phyloP scores from a whole-genome alignment of 2,113 vertebrate species.

The Porphyrio hochstetteri region DNA sequence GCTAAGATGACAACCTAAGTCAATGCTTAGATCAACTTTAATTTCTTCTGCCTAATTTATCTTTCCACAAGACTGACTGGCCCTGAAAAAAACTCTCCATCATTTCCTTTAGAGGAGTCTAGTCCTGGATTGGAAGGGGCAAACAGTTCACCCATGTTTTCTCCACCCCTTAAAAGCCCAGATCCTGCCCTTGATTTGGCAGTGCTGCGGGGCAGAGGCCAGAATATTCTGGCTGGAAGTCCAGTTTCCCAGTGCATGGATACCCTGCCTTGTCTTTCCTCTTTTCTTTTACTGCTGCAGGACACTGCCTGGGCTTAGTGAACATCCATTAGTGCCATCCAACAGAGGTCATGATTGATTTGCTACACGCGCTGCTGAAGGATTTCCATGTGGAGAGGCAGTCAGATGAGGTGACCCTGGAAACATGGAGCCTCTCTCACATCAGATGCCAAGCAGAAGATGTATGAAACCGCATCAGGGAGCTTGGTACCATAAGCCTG shows the following conservation, averaged over 20 bases:
- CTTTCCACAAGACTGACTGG: not conserved
- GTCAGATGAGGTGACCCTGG: slow-evolving; percentile 4
- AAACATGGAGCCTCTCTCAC: not conserved
- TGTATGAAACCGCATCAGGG: not conserved
- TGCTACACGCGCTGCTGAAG: not conserved
- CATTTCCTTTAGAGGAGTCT: not conserved
- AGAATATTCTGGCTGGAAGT: not conserved
- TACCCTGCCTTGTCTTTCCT: not conserved
- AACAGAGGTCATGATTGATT: not conserved
- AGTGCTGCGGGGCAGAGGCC: not conserved
- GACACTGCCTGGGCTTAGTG: not conserved
- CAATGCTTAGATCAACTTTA: not conserved
- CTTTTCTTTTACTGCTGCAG: not conserved
- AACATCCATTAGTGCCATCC: slow-evolving; percentile 16
- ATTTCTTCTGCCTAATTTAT: not conserved
- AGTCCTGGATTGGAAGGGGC: not conserved
- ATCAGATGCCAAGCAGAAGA: not conserved
- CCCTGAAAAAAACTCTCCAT: not conserved
- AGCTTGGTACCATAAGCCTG: not conserved
- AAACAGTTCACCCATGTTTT: not conserved
- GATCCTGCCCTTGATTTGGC: not conserved
- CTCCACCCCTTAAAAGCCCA: not conserved
- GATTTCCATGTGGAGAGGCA: not conserved
- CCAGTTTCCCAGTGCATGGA: not conserved
- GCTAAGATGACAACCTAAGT: not conserved